Conservation (phyloP, 2,888 invertebrate genomes). For the Spialia ferax region DNA sequence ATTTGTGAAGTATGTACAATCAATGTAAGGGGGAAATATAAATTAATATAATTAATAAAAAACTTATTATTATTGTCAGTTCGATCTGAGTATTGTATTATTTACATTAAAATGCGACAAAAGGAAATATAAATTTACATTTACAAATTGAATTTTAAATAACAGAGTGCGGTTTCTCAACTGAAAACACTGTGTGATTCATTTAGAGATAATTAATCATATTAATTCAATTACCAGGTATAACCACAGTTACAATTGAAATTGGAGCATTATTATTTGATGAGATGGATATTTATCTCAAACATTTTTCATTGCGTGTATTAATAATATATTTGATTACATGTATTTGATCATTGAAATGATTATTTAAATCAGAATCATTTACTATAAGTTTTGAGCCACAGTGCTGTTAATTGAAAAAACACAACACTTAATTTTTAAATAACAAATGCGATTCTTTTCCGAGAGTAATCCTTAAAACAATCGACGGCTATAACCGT, state of each 20-base stretch:
- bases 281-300: not conserved
- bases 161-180: slow-evolving; percentile 26
- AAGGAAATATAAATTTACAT: slow-evolving; percentile 42
- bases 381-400: too few species aligned
- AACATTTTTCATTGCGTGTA: too few species aligned
- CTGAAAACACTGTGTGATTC: slow-evolving; percentile 42
- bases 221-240: slow-evolving; percentile 19
- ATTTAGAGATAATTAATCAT: slow-evolving; percentile 21
- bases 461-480: slow-evolving; percentile 54
- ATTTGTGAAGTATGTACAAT: slow-evolving; percentile 75
- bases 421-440: slow-evolving; percentile 19
- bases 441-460: slow-evolving; percentile 55
- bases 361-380: too few species aligned
- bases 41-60: slow-evolving; percentile 70
- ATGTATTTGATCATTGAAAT: too few species aligned
- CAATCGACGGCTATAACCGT: slow-evolving; percentile 50
- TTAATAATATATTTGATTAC: too few species aligned
- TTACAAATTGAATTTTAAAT: slow-evolving; percentile 33
- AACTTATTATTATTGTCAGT: slow-evolving; percentile 85
- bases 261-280: not conserved
- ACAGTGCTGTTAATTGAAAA: slow-evolving; percentile 28
- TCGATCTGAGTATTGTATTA: slow-evolving; percentile 81
- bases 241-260: slow-evolving; percentile 5
- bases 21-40: slow-evolving; percentile 62
- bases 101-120: slow-evolving; percentile 60